Evolutionary conservation across 2,888 invertebrate species (phyloP).

Genomic region (Stegophylla sp.): DNA sequence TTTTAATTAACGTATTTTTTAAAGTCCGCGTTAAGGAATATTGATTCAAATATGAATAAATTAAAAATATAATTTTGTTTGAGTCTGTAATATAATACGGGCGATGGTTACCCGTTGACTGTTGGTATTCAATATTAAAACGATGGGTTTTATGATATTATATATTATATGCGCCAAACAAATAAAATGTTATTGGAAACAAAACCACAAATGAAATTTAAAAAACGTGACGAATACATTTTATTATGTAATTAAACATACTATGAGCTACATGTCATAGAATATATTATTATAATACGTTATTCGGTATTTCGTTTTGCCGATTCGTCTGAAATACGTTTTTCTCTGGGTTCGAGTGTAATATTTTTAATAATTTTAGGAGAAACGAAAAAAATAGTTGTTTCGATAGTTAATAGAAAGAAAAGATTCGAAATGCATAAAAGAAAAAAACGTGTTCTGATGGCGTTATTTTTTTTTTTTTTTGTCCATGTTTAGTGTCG

Average conservation of each 20-base stretch:
- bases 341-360: not conserved
- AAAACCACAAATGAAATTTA: not conserved
- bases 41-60: not conserved
- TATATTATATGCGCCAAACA: not conserved
- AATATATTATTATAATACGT: not conserved
- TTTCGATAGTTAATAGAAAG: slow-evolving; percentile 35
- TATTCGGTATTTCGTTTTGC: not conserved
- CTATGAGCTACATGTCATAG: slow-evolving; percentile 5
- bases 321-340: slow-evolving; percentile 5
- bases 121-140: not conserved
- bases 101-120: not conserved
- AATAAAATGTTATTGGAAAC: not conserved
- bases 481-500: slow-evolving; percentile 54
- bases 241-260: slow-evolving; percentile 6
- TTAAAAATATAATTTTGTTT: too few relatives aligned
- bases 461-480: slow-evolving; percentile 51
- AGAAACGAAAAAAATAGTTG: slow-evolving; percentile 17
- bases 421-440: slow-evolving; percentile 17
- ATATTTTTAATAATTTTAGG: slow-evolving; percentile 12
- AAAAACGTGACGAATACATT: not conserved
- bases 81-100: too few relatives aligned
- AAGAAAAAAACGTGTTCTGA: slow-evolving; percentile 47
- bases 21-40: not conserved
- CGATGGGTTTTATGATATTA: not conserved
- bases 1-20: not conserved